Evolutionary conservation across 2,113 vertebrate genomes (phyloP), one percentile per base, ranked within the genome.

Genomic region (Orycteropus afer): DNA sequence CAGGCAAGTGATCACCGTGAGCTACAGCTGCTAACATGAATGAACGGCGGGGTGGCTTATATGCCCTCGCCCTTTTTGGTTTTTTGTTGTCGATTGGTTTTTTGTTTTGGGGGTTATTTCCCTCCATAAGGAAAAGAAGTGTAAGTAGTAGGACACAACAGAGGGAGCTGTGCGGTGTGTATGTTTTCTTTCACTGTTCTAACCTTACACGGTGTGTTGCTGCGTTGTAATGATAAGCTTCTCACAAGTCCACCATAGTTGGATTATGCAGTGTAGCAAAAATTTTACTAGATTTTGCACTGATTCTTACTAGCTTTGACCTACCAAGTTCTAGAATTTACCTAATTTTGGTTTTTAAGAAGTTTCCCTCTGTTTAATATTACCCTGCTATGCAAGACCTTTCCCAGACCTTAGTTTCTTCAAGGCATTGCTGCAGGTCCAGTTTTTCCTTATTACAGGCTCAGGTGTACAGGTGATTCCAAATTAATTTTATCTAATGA

Each of bases 351-450:
- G 96, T 97, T 94, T 92, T 95, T 89, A 20, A 53, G 80, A 97
- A 95, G 89, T 97, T 98, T 97, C 94, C 95, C 92, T 97, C 89
- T 97, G 96, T 98, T 97, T 97, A 94, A 95, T 94, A 96, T 98
- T 90, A 89, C 97, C 98, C 98, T 98, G 98, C 98, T 99, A 99
- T 99, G 98, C 98, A 98, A 98, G 97, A 98, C 96, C 95, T 91
- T 98, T 92, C 97, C 91, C 97, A 96, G 98, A 90, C 82, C 83
- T 93, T 98, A 94, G 86, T 97, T 98, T 98, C 97, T 97, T 97
- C 86, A 92, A 96, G 95, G 95, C 53, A 63, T 97, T 98, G 95
- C 97, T 98, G 74, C 96, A 91, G 95, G 97, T 97, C 96, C 94
- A 90, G 10, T 76, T 90, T 88, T 98, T 98, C 97, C 98, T 98